phyloP scores from a whole-genome alignment of 2,888 invertebrate species.

The Mythimna ferrago region DNA sequence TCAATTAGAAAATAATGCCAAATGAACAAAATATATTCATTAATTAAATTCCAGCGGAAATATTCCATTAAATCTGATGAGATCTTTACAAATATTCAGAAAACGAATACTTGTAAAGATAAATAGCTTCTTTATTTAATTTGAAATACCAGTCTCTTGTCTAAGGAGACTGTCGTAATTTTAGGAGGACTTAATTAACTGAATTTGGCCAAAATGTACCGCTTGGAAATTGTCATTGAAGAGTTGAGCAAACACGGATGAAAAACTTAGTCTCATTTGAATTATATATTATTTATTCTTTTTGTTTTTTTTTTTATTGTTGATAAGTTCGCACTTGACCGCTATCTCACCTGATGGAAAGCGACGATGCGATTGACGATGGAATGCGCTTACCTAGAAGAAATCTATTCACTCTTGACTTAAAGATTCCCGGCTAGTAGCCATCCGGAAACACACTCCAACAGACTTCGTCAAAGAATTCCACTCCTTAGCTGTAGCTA shows the following conservation, averaged over 20 bases:
- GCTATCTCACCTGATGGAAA: too few species aligned
- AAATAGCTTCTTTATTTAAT: neutral
- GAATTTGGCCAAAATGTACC: neutral
- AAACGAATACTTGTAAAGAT: neutral
- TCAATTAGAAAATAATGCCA: neutral
- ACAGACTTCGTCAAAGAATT: too few species aligned
- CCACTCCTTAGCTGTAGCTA: too few species aligned
- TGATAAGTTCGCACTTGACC: too few species aligned
- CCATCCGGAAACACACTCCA: too few species aligned
- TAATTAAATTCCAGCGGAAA: neutral
- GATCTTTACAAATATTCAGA: constrained; percentile 5
- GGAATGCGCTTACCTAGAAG: too few species aligned
- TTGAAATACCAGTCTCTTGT: neutral
- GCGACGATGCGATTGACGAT: too few species aligned
- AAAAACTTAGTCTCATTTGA: too few species aligned
- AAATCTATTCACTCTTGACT: too few species aligned
- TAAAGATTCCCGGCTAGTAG: too few species aligned
- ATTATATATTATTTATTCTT: too few species aligned
- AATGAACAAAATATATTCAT: neutral
- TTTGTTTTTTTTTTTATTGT: too few species aligned
- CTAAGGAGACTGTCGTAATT: neutral
- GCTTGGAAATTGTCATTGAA: neutral
- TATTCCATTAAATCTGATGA: neutral
- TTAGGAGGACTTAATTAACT: constrained; percentile 27
- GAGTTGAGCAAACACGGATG: neutral